These are phyloP conservation scores for Leptarthrus brevirostris DNA, from an alignment of 2,888 invertebrate genomes.

Conservation along the genomic window DNA sequence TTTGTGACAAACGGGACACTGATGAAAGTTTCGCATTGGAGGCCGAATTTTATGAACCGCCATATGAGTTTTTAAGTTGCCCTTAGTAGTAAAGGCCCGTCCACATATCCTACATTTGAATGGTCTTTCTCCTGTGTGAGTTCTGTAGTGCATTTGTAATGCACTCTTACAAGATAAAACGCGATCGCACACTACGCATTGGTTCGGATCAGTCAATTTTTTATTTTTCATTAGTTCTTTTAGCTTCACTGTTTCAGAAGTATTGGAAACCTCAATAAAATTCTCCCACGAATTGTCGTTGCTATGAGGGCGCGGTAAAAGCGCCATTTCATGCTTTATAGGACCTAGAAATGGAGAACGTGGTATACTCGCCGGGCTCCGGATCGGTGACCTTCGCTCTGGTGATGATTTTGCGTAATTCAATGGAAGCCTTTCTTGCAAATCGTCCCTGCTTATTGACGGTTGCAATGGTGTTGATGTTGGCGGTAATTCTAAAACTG, in stretches of 20 bases:
- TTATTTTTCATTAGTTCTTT: conserved; percentile 97
- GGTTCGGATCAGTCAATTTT: conserved; percentile 96
- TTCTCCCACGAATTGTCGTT: conserved; percentile 98
- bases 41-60: conserved; percentile 97
- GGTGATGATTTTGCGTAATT: conserved; percentile 64
- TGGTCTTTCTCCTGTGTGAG: conserved; percentile 73
- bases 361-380: conserved; percentile 65
- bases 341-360: conserved; percentile 66
- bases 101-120: conserved; percentile 98
- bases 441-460: conserved; percentile 62
- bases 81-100: conserved; percentile 97
- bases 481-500: conserved; percentile 60
- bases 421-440: conserved; percentile 57
- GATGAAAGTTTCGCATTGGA: conserved; percentile 91
- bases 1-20: conserved; percentile 98
- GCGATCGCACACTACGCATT: conserved; percentile 97
- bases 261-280: conserved; percentile 87
- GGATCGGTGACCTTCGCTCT: conserved; percentile 64
- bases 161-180: conserved; percentile 97
- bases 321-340: conserved; percentile 66
- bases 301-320: conserved; percentile 84
- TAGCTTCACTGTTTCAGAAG: conserved; percentile 95
- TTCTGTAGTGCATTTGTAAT: conserved; percentile 93
- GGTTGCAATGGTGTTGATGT: conserved; percentile 64
- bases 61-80: conserved; percentile 99